These are phyloP conservation scores for Chrysina gloriosa DNA, from an alignment of 2,888 invertebrate species.

Conservation along the genomic window DNA sequence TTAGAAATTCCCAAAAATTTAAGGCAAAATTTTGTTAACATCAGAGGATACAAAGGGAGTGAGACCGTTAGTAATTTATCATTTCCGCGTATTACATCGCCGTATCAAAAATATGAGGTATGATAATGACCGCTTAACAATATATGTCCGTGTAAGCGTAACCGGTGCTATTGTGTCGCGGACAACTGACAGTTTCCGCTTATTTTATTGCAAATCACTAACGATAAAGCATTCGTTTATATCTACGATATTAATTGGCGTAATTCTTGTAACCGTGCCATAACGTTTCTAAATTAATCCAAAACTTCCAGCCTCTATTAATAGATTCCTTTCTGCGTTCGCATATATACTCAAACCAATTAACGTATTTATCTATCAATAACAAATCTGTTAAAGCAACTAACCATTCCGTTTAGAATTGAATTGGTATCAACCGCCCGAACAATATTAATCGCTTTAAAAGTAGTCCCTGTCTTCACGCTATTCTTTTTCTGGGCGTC, in stretches of 20 bases:
- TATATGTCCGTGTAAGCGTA: slow-evolving; percentile 6
- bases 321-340: not conserved
- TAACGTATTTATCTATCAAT: not conserved
- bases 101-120: too few species aligned
- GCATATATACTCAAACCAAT: not conserved
- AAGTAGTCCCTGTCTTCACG: not conserved
- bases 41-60: too few species aligned
- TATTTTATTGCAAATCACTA: not conserved
- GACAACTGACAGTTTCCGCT: not conserved
- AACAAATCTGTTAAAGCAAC: not conserved
- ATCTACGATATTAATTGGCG: slow-evolving; percentile 16
- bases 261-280: not conserved
- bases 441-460: not conserved
- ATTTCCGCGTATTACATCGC: too few species aligned
- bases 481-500: too few species aligned
- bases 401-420: not conserved
- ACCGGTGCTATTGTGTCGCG: slow-evolving; percentile 12
- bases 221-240: not conserved
- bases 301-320: not conserved
- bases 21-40: too few species aligned
- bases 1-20: too few species aligned
- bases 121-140: not conserved
- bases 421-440: not conserved
- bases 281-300: too few species aligned
- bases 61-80: too few species aligned